A percentile compares a stretch with the other conserved stretches of the same genome.
These are phyloP conservation scores for Micropoecilia bifurca DNA, from an alignment of 2,797 vertebrate species.

Conservation along the genomic window DNA sequence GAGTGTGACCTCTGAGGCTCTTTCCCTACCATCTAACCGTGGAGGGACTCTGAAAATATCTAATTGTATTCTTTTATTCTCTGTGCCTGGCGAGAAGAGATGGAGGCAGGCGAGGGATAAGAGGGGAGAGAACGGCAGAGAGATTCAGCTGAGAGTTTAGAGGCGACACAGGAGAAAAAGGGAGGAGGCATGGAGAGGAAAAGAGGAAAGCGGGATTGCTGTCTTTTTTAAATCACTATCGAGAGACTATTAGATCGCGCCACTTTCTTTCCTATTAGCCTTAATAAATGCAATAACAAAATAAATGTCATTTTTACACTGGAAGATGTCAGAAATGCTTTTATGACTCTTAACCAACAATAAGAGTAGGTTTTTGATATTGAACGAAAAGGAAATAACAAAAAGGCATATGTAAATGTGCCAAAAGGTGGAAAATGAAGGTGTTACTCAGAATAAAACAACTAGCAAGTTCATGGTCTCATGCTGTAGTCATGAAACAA, in stretches of 20 bases:
- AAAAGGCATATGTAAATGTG: constrained; percentile 61
- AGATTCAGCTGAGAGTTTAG: constrained; percentile 34
- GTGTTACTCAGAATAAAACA: constrained; percentile 62
- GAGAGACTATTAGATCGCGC: constrained; percentile 55
- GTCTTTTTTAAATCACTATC: constrained; percentile 47
- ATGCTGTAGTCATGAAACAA: constrained; percentile 56
- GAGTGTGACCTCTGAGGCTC: constrained; percentile 66
- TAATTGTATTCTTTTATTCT: constrained; percentile 89
- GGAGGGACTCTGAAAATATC: constrained; percentile 80
- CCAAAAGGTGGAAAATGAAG: constrained; percentile 38
- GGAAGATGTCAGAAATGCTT: constrained; percentile 10
- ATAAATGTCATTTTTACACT: constrained; percentile 27
- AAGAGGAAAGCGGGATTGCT: constrained; percentile 24
- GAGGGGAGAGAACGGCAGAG: constrained; percentile 51
- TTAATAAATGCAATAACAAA: constrained; percentile 46
- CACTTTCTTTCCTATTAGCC: constrained; percentile 56
- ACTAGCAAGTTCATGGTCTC: constrained; percentile 63
- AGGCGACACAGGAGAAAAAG: constrained; percentile 44
- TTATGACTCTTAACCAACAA: not conserved
- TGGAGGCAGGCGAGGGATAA: constrained; percentile 54
- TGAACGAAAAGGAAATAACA: not conserved
- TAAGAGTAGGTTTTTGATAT: constrained; percentile 6
- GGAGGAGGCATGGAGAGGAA: constrained; percentile 37
- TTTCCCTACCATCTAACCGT: constrained; percentile 59
- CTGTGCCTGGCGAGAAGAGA: constrained; percentile 79